phyloP scores from a whole-genome alignment of 1,140 invertebrate species.

The Colletes gigas region DNA sequence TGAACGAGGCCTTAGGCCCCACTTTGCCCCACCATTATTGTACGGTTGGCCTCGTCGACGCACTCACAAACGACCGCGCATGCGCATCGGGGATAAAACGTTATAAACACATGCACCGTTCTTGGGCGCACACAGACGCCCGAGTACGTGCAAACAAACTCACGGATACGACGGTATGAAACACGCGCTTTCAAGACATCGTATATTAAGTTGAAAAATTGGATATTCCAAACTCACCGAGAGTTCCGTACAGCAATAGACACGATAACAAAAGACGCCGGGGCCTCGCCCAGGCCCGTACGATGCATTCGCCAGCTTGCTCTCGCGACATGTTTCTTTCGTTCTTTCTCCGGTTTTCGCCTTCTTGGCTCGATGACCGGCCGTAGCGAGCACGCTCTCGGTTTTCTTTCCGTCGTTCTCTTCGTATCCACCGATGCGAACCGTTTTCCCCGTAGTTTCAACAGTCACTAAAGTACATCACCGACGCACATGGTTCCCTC shows the following conservation, averaged over 20 bases:
- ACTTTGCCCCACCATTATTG: conserved; percentile 3
- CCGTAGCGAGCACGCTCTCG: conserved; percentile 13
- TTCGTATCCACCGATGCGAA: neutral
- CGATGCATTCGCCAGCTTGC: neutral
- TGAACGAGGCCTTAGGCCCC: conserved; percentile 47
- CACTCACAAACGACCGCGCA: conserved; percentile 34
- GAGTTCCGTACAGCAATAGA: conserved; percentile 60
- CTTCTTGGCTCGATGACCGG: neutral
- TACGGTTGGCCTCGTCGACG: conserved; percentile 30
- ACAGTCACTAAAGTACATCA: conserved; percentile 44
- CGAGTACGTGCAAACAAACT: neutral
- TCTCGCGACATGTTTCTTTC: conserved; percentile 23
- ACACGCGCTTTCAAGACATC: neutral
- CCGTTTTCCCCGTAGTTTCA: neutral
- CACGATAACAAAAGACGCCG: conserved; percentile 36
- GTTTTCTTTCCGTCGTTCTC: neutral
- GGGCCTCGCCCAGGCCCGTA: conserved; percentile 59
- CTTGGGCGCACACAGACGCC: conserved; percentile 8
- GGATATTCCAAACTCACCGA: conserved; percentile 63
- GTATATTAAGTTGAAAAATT: conserved; percentile 44
- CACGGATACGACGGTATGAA: neutral
- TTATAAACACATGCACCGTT: conserved; percentile 27
- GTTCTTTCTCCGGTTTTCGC: neutral
- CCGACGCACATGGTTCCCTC: conserved; percentile 45
- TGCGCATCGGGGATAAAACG: conserved; percentile 29